A percentile compares a stretch with the other conserved stretches of the same genome.
Evolutionary conservation across 2,888 invertebrate genomes (phyloP).

Genomic region (Dolichomitus sp.): DNA sequence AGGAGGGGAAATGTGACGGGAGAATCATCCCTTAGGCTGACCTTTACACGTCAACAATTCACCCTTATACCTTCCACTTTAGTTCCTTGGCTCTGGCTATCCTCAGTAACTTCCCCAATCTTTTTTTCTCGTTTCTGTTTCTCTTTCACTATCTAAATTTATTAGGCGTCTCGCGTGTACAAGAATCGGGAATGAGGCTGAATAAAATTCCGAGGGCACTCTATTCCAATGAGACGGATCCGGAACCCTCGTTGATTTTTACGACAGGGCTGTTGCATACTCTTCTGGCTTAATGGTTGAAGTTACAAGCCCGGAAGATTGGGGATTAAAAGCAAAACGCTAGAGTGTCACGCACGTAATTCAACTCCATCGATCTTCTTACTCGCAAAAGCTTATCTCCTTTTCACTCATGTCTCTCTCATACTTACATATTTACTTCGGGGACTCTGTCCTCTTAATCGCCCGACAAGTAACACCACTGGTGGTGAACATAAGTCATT

Average conservation of each 20-base stretch:
- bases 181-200: conserved; percentile 7
- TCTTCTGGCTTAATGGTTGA: neutral
- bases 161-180: conserved; percentile 23
- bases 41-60: conserved; percentile 49
- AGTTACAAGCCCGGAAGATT: conserved; percentile 1
- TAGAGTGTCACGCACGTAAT: neutral
- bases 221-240: neutral
- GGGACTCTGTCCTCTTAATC: too few species aligned
- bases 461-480: too few species aligned
- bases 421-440: neutral
- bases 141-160: conserved; percentile 47
- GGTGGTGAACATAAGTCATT: too few species aligned
- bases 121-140: conserved; percentile 40
- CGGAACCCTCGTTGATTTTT: conserved; percentile 9
- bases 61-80: conserved; percentile 44
- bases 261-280: neutral
- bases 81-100: conserved; percentile 4
- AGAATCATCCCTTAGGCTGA: conserved; percentile 50
- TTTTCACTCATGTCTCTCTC: neutral
- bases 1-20: conserved; percentile 22
- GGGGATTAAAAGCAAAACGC: neutral
- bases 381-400: neutral
- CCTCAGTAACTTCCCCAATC: neutral
- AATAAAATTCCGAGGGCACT: conserved; percentile 16
- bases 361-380: conserved; percentile 4